Percentiles rank a stretch among this genome's conserved stretches.
These are phyloP conservation scores for Girardia tigrina DNA, from an alignment of 2,888 invertebrate genomes.

Conservation along the genomic window DNA sequence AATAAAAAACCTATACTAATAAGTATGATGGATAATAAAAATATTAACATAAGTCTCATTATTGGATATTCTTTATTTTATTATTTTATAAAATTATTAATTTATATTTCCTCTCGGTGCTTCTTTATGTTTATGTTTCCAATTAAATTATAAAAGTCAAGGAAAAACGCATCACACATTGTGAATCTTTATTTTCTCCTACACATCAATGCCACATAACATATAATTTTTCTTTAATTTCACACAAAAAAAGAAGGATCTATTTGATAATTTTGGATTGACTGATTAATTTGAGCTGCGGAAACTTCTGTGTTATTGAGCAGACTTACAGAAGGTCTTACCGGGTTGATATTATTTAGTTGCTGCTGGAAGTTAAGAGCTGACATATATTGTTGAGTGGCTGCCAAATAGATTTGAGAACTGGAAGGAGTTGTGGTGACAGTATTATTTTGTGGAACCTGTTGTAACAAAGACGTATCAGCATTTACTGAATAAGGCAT, in stretches of 20 bases:
- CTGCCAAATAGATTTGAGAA: background rate
- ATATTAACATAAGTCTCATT: too few species aligned
- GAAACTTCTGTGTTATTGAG: constrained; percentile 15
- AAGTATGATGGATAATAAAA: too few species aligned
- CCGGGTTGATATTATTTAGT: constrained; percentile 18
- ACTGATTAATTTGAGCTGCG: constrained; percentile 8
- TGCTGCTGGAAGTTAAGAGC: constrained; percentile 15
- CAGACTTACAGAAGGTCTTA: background rate
- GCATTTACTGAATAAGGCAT: background rate
- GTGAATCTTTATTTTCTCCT: constrained; percentile 21
- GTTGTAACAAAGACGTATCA: background rate
- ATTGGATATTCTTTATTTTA: too few species aligned
- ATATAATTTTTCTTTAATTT: background rate
- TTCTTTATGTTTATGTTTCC: too few species aligned
- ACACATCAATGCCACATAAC: background rate
- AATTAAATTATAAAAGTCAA: too few species aligned
- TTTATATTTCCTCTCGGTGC: too few species aligned
- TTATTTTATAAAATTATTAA: too few species aligned
- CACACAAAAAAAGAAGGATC: constrained; percentile 9
- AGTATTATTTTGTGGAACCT: background rate
- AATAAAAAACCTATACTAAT: too few species aligned
- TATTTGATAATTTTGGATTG: background rate
- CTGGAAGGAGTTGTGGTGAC: background rate
- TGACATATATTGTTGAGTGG: constrained; percentile 3
- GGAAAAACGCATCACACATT: too few species aligned